Percentiles rank a stretch among this genome's conserved stretches.
Evolutionary conservation across 2,888 invertebrate species (phyloP).

Genomic region (Melanotus villosus): DNA sequence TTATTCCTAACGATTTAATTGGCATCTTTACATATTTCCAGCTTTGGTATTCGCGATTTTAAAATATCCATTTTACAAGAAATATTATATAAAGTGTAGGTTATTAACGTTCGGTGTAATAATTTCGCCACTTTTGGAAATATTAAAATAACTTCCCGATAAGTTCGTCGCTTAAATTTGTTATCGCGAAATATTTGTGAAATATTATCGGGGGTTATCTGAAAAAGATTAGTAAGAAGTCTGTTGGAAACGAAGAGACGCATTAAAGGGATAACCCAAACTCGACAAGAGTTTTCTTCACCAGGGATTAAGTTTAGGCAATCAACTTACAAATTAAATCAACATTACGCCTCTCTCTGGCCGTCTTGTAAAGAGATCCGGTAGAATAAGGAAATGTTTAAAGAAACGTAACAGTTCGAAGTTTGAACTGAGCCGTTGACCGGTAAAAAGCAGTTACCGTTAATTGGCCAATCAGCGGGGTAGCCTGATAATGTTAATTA

Average conservation of each 20-base stretch:
- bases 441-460: conserved; percentile 41
- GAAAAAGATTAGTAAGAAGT: too few species aligned
- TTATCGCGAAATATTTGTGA: too few species aligned
- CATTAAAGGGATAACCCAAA: conserved; percentile 5
- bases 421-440: conserved; percentile 37
- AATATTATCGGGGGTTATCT: too few species aligned
- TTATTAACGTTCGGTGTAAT: too few species aligned
- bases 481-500: conserved; percentile 51
- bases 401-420: conserved; percentile 27
- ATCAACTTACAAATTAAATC: conserved; percentile 33
- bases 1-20: conserved; percentile 6
- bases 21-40: neutral
- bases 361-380: conserved; percentile 14
- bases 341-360: conserved; percentile 23
- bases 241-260: conserved; percentile 1
- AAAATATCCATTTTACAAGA: too few species aligned
- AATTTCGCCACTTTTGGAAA: neutral
- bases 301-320: conserved; percentile 25
- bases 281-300: conserved; percentile 12
- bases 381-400: conserved; percentile 24
- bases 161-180: too few species aligned
- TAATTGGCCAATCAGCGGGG: conserved; percentile 51
- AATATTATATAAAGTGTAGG: too few species aligned
- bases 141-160: too few species aligned
- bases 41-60: too few species aligned